A percentile compares a stretch with the other conserved stretches of the same genome.
phyloP scores from a whole-genome alignment of 1,140 invertebrate species.

The Papilio xuthus region DNA sequence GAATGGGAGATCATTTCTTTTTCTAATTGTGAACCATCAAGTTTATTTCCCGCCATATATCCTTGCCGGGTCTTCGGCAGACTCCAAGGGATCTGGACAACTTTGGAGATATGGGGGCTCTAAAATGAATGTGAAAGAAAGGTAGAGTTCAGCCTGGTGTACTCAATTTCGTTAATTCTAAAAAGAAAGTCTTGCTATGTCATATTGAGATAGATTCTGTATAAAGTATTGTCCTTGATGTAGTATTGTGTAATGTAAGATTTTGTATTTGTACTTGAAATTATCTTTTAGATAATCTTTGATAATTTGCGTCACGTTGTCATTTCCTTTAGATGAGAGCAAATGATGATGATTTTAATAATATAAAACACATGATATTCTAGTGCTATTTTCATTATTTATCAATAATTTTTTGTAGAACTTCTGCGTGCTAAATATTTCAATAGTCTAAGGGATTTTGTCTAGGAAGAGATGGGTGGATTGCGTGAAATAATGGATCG shows the following conservation, averaged over 20 bases:
- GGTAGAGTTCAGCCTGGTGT: no score
- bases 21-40: no score
- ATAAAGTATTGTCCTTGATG: neutral
- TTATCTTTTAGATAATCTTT: neutral
- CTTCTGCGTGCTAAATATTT: neutral
- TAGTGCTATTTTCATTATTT: neutral
- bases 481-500: no score
- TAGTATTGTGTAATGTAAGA: neutral
- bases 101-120: no score
- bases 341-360: neutral
- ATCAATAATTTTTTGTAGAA: neutral
- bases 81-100: no score
- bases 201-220: neutral
- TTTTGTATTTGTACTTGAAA: neutral
- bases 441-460: no score
- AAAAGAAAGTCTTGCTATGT: neutral
- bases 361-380: neutral
- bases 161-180: neutral
- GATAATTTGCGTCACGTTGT: neutral
- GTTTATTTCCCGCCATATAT: no score
- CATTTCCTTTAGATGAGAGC: neutral
- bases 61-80: no score
- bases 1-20: no score
- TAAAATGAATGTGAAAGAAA: no score
- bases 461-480: no score